Evolutionary conservation across 2,888 invertebrate genomes (phyloP).

Genomic region (Pocota personata): DNA sequence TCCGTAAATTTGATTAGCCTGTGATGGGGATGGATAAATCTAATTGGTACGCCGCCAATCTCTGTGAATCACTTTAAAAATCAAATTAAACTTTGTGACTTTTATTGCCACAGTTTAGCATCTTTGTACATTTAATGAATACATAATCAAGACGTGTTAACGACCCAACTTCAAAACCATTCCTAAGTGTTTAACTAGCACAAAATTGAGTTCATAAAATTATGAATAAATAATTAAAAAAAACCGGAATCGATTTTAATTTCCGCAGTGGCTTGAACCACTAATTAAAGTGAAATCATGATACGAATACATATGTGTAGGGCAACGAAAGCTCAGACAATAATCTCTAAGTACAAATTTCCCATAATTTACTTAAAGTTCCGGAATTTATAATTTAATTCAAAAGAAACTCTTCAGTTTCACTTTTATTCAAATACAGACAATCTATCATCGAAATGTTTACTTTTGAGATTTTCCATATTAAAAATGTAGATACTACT

Average conservation of each 20-base stretch:
- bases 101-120: background rate
- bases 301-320: background rate
- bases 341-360: background rate
- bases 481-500: background rate
- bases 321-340: background rate
- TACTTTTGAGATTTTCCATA: background rate
- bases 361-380: background rate
- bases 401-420: background rate
- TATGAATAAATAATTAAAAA: background rate
- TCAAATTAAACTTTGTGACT: slow-evolving; percentile 2
- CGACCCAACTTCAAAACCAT: background rate
- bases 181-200: background rate
- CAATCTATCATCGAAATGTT: background rate
- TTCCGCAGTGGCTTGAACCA: background rate
- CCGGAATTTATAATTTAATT: no score
- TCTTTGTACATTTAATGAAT: background rate
- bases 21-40: background rate
- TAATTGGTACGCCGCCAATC: background rate
- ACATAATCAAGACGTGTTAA: background rate
- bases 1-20: background rate
- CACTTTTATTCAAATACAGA: background rate
- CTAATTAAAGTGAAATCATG: background rate
- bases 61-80: background rate
- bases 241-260: background rate
- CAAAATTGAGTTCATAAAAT: background rate